Evolutionary conservation across 2,888 invertebrate genomes (phyloP).

Genomic region (Pomacea canaliculata): DNA sequence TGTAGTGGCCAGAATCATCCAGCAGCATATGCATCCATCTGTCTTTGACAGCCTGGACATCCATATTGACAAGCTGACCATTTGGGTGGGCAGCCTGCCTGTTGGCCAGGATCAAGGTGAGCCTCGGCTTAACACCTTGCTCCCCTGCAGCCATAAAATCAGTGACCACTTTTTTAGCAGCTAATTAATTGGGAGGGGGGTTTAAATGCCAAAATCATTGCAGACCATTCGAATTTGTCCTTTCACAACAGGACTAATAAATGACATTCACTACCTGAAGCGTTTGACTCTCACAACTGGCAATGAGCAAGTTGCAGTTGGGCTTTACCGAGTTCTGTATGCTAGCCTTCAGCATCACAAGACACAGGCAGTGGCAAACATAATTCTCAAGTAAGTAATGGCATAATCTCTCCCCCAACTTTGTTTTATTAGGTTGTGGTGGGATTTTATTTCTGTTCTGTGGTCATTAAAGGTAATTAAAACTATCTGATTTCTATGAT

Average conservation of each 20-base stretch:
- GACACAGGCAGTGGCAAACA: slow-evolving; percentile 13
- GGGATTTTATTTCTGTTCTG: too few relatives aligned
- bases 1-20: neutral
- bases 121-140: neutral
- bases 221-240: too few relatives aligned
- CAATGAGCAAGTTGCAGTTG: slow-evolving; percentile 22
- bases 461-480: too few relatives aligned
- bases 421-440: too few relatives aligned
- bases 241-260: neutral
- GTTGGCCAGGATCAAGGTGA: slow-evolving; percentile 9
- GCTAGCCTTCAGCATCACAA: slow-evolving; percentile 19
- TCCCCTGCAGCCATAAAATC: too few relatives aligned
- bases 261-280: slow-evolving; percentile 27
- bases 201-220: too few relatives aligned
- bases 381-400: slow-evolving; percentile 13
- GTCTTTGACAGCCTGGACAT: slow-evolving; percentile 42
- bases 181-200: too few relatives aligned
- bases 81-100: slow-evolving; percentile 26
- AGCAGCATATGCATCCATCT: slow-evolving; percentile 25
- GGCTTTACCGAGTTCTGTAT: slow-evolving; percentile 27
- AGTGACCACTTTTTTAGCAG: too few relatives aligned
- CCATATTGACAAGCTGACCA: slow-evolving; percentile 35
- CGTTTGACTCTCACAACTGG: slow-evolving; percentile 33
- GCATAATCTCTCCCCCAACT: too few relatives aligned
- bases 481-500: too few relatives aligned